Conservation (phyloP, 2,797 vertebrate genomes). For the Enteromius mattozi region DNA sequence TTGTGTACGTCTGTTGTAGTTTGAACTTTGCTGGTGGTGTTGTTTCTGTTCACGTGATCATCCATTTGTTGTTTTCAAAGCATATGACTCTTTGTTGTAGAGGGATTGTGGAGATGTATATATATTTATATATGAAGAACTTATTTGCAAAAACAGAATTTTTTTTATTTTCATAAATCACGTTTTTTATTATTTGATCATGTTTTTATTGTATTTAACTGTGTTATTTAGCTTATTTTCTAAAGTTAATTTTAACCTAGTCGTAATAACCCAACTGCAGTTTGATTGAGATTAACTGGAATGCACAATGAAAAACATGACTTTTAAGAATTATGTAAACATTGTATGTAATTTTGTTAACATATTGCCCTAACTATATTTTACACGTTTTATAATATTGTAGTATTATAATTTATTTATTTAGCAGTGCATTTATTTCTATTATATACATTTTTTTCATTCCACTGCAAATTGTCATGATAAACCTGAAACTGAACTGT, state of each 20-base stretch:
- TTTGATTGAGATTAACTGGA: too few relatives aligned
- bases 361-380: background rate
- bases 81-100: slow-evolving; percentile 1
- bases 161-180: too few relatives aligned
- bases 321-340: too few relatives aligned
- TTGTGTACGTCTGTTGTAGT: slow-evolving; percentile 20
- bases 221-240: too few relatives aligned
- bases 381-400: background rate
- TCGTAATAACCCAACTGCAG: too few relatives aligned
- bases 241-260: too few relatives aligned
- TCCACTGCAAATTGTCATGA: background rate
- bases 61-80: background rate
- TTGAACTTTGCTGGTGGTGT: slow-evolving; percentile 28
- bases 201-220: too few relatives aligned
- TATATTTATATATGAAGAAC: background rate
- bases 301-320: too few relatives aligned
- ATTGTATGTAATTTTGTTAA: too few relatives aligned
- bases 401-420: background rate
- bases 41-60: slow-evolving; percentile 14
- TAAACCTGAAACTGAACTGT: slow-evolving; percentile 38
- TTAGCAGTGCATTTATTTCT: background rate
- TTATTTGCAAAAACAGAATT: too few relatives aligned
- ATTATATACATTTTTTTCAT: background rate
- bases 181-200: too few relatives aligned
- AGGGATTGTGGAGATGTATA: background rate